Conservation (phyloP, 2,888 invertebrate genomes). For the Thysanoteuthis rhombus region DNA sequence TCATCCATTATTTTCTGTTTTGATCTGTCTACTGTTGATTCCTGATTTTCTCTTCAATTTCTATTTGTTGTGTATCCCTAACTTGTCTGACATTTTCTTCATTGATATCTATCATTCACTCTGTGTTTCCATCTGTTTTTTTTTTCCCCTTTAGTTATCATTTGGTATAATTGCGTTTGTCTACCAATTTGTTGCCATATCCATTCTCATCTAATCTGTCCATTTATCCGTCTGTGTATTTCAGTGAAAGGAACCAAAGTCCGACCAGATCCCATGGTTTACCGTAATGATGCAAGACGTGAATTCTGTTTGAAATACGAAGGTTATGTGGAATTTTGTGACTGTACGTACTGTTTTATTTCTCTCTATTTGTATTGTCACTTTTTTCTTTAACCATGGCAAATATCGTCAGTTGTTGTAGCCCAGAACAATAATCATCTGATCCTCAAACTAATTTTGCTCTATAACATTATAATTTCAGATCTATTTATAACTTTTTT, state of each 20-base stretch:
- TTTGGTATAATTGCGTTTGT: not conserved
- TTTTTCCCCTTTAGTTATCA: not conserved
- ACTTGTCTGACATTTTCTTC: not conserved
- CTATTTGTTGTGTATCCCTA: not conserved
- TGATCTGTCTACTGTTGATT: no score
- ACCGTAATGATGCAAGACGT: slow-evolving; percentile 66
- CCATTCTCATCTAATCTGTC: not conserved
- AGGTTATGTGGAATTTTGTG: slow-evolving; percentile 69
- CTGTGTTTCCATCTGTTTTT: not conserved
- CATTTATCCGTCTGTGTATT: slow-evolving; percentile 32
- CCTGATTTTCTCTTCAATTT: no score
- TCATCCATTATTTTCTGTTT: no score
- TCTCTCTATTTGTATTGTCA: not conserved
- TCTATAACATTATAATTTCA: no score
- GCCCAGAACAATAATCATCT: no score
- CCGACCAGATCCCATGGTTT: slow-evolving; percentile 65
- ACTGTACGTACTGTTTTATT: slow-evolving; percentile 52
- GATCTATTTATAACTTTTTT: not conserved
- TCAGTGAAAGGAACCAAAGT: slow-evolving; percentile 60
- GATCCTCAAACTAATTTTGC: no score
- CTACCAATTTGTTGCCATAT: not conserved
- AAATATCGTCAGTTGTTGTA: no score
- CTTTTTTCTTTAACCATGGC: no score
- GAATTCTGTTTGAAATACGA: slow-evolving; percentile 69
- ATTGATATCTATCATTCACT: not conserved